A percentile compares a stretch with the other conserved stretches of the same genome.
phyloP scores from a whole-genome alignment of 2,888 invertebrate genomes.

The Drosophila imparisetae region DNA sequence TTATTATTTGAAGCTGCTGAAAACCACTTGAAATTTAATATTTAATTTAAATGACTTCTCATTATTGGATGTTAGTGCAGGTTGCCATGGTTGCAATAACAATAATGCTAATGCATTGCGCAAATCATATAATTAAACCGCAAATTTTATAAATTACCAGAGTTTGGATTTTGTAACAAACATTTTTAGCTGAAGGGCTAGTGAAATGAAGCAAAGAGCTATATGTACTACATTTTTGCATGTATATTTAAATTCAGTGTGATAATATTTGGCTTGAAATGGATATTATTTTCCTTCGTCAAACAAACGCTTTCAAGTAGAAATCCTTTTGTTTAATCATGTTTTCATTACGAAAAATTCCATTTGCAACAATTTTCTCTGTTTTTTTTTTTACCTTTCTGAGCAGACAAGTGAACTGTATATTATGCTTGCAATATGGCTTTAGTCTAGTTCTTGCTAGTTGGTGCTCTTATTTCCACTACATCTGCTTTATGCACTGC shows the following conservation, averaged over 20 bases:
- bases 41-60: slow-evolving; percentile 20
- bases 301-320: background rate
- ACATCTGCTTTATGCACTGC: slow-evolving; percentile 44
- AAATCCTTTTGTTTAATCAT: background rate
- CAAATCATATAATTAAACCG: background rate
- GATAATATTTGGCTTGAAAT: background rate
- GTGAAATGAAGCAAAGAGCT: too few species aligned
- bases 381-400: background rate
- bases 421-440: slow-evolving; percentile 6
- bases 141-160: background rate
- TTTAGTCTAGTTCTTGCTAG: slow-evolving; percentile 6
- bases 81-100: background rate
- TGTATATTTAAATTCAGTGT: background rate
- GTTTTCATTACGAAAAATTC: background rate
- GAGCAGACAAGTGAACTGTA: slow-evolving; percentile 12
- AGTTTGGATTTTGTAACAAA: background rate
- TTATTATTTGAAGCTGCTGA: slow-evolving; percentile 15
- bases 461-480: slow-evolving; percentile 10
- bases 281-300: too few species aligned
- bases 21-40: slow-evolving; percentile 19
- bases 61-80: background rate
- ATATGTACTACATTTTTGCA: background rate
- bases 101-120: background rate
- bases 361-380: slow-evolving; percentile 3
- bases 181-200: background rate